These are phyloP conservation scores for Lochmaea capreae DNA, from an alignment of 2,888 invertebrate species.

Conservation along the genomic window DNA sequence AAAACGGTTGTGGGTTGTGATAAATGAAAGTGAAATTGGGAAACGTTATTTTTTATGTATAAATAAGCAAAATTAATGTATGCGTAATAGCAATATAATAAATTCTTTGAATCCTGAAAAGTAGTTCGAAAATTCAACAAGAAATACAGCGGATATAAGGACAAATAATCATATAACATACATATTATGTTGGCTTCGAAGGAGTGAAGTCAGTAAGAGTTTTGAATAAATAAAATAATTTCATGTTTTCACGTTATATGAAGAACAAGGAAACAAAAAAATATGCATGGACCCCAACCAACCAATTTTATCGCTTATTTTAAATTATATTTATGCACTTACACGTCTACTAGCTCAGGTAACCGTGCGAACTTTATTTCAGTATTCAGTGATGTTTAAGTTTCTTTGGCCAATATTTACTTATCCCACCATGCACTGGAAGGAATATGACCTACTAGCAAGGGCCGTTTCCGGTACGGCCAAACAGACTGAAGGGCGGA, in stretches of 20 bases:
- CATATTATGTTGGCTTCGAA: not conserved
- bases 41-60: not conserved
- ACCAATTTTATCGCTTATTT: not conserved
- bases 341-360: conserved; percentile 38
- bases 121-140: not conserved
- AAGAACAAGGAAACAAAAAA: not conserved
- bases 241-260: too few species aligned
- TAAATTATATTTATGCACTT: conserved; percentile 2
- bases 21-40: not conserved
- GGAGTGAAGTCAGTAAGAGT: not conserved
- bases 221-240: too few species aligned
- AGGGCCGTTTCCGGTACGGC: conserved; percentile 52
- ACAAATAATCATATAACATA: not conserved
- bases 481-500: conserved; percentile 47
- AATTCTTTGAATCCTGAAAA: not conserved
- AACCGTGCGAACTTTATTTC: conserved; percentile 45
- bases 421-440: conserved; percentile 52
- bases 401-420: conserved; percentile 50
- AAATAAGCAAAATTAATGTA: conserved; percentile 3
- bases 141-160: not conserved
- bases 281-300: not conserved
- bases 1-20: conserved; percentile 1
- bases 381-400: conserved; percentile 34
- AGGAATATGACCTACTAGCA: conserved; percentile 49
- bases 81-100: not conserved